Evolutionary conservation across 1,140 invertebrate species (phyloP), one percentile per base, ranked within the genome.

Genomic region (Cardiocondyla obscurior): DNA sequence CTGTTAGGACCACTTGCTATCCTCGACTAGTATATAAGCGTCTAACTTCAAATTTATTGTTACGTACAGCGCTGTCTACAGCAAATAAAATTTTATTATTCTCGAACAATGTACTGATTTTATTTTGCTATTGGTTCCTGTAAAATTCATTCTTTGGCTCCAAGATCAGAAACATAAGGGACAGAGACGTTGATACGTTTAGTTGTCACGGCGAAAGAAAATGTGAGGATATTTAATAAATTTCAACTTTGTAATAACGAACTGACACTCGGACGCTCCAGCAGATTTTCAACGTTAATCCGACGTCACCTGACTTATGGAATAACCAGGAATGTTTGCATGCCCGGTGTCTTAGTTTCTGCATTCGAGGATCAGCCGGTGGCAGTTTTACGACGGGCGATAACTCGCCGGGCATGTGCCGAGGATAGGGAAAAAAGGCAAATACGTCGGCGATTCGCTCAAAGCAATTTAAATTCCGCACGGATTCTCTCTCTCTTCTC

Each of bases 381-480:
- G 58, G 46, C 49, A 79, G 62, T 79, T 79, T 79, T 79, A 69
- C 74, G 74, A 69, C 33, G 46, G 12, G n/a, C 62, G 62, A 69
- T 79, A 79, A 69, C 46, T 79, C 74, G 60, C 74, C 33, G 46
- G 60, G 74, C 62, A 67, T 79, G 49, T 42, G 62, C 62, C 46
- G 62, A 19, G 62, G 49, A 79, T 53, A n/a, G 62, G 33, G 49
- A 79, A 69, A 65, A 79, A 55, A 42, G 62, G 62, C 74, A 79
- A 79, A 55, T 79, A 53, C 62, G 25, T 79, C 46, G 46, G 46
- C 62, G 46, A 79, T 79, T 79, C 62, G 46, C 62, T 79, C 74
- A 67, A 79, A 79, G 74, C 74, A 79, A 79, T 79, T 79, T 79
- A 79, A 79, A 79, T 79, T 79, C 62, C 77, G 28, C 53, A 36